These are phyloP conservation scores for Tolypeutes matacus DNA, from an alignment of 2,797 vertebrate genomes.

Conservation along the genomic window DNA sequence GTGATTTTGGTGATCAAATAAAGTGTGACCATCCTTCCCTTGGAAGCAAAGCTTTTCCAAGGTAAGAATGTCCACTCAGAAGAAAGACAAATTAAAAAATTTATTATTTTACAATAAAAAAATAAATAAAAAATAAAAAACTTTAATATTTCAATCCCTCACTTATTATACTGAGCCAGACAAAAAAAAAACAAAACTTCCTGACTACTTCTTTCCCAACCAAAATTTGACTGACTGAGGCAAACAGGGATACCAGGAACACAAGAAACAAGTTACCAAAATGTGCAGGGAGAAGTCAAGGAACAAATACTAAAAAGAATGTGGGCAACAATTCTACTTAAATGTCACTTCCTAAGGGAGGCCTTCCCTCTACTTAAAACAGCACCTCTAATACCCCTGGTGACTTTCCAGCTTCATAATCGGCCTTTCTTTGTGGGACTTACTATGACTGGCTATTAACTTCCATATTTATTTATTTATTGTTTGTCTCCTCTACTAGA, in stretches of 20 bases:
- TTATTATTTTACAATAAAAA: too few relatives aligned
- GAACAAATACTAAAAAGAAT: background rate
- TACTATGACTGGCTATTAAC: background rate
- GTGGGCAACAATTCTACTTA: background rate
- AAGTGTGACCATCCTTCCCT: background rate
- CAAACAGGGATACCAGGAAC: background rate
- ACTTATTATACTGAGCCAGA: background rate
- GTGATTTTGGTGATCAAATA: slow-evolving; percentile 28
- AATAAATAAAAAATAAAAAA: too few relatives aligned
- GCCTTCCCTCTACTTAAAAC: background rate
- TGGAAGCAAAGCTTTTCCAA: slow-evolving; percentile 49
- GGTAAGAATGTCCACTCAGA: slow-evolving; percentile 5
- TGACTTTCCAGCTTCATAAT: background rate
- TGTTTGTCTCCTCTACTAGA: background rate
- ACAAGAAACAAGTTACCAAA: background rate
- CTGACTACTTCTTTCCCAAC: background rate
- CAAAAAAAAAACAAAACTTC: background rate
- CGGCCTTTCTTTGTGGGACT: background rate
- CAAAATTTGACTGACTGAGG: background rate
- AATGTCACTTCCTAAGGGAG: background rate
- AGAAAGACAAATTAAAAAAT: slow-evolving; percentile 19
- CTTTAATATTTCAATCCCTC: background rate
- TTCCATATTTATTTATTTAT: background rate
- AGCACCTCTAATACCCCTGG: accelerated
- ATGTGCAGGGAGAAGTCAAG: background rate